Conservation (phyloP, 2,888 invertebrate species). For the Shargacucullia verbasci region DNA sequence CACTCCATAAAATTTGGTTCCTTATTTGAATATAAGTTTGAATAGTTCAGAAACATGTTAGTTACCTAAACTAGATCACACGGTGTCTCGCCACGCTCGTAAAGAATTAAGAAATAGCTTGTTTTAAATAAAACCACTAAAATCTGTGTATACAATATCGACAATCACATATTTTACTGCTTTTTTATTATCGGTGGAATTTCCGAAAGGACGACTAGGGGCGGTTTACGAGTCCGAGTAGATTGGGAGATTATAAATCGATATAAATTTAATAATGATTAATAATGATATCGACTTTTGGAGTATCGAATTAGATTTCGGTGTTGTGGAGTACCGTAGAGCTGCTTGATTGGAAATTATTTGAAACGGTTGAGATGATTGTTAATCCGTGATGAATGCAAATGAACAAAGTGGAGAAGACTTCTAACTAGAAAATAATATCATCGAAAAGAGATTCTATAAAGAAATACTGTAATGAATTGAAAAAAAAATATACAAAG, state of each 20-base stretch:
- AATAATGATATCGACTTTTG: constrained; percentile 80
- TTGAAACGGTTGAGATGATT: constrained; percentile 32
- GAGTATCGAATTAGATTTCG: constrained; percentile 64
- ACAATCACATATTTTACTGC: constrained; percentile 76
- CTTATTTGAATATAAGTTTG: constrained; percentile 46
- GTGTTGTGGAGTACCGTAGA: constrained; percentile 39
- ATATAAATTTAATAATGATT: constrained; percentile 86
- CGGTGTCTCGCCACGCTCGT: constrained; percentile 42
- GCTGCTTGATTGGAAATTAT: constrained; percentile 42
- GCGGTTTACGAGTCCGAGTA: constrained; percentile 60
- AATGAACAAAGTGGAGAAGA: constrained; percentile 18
- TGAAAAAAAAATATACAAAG: too few species aligned
- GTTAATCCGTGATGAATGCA: constrained; percentile 28
- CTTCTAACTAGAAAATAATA: not conserved
- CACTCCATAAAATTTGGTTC: constrained; percentile 26
- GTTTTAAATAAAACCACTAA: constrained; percentile 60
- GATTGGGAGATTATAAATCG: constrained; percentile 82
- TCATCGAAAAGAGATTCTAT: not conserved
- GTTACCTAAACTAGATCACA: constrained; percentile 53
- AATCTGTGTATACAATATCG: constrained; percentile 61
- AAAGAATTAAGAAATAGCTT: constrained; percentile 59
- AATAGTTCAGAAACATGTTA: constrained; percentile 42
- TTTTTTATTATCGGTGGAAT: constrained; percentile 74
- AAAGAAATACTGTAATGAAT: not conserved
- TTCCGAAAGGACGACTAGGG: constrained; percentile 67